Base-by-base conservation (phyloP, 1,140 invertebrate species). In the Melitaea cinxia region DNA sequence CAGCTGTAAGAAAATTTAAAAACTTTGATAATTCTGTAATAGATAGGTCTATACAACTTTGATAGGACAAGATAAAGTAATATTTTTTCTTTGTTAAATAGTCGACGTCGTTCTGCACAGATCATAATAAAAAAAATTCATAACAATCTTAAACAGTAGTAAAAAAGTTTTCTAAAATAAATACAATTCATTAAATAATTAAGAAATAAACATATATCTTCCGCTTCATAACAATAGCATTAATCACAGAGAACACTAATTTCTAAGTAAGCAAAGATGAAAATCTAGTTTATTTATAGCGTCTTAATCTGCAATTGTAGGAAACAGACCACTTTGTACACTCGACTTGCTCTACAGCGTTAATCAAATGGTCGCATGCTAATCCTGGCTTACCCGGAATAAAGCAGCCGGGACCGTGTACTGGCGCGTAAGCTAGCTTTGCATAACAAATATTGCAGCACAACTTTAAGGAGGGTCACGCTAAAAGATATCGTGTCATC, bases 281-380 rank as follows among this genome's bases (percentile, higher is more conserved):
- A 23, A 47, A 47, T 17, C 17, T 2, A 4, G 21, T 23, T 23
- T 54, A 54, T 30, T 54, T 33, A 33, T 35, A 33, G 52, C 28
- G 10, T 21, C 26, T 54, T 54, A 54, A 54, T n/a, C 52, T 54
- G 26, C 19, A 33, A 54, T 54, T 35, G 33, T 54, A 33, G 28
- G 28, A 17, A 33, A 33, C 52, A 35, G 45, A 57, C 54, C 54
- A 45, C 24, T 42, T 24, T 26, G 14, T 57, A 57, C 21, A 57
- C 39, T 39, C 24, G 54, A 57, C 54, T 57, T 47, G 42, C 42
- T 23, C 19, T 47, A 50, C 57, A 47, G 28, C 47, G 45, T 60
- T 60, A 60, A 60, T 50, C 47, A 60, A 60, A 60, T 37, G 57
- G 57, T 60, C 45, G 57, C 47, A 47, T 50, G 52, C 28, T 60